A percentile compares a stretch with the other conserved stretches of the same genome.
Conservation (phyloP, 2,113 vertebrate genomes). For the human (Homo sapiens) region DNA sequence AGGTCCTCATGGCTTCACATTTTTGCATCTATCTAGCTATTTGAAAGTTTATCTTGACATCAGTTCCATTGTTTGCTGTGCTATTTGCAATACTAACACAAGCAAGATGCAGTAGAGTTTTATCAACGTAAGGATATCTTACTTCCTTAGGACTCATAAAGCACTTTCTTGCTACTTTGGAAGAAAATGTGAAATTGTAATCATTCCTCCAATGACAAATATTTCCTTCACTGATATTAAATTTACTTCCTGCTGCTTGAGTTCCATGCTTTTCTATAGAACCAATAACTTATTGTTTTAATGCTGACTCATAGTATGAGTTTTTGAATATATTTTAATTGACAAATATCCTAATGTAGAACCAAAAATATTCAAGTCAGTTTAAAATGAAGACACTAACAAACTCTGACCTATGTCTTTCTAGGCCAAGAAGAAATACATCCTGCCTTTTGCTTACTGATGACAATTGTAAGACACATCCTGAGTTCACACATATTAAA, state of each 20-base stretch:
- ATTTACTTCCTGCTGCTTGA: not conserved
- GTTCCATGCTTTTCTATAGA: not conserved
- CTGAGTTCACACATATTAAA: not conserved
- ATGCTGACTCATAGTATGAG: not conserved
- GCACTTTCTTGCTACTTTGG: not conserved
- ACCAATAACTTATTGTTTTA: not conserved
- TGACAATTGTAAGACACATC: not conserved
- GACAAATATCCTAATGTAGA: not conserved
- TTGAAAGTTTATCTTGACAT: not conserved
- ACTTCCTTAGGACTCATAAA: not conserved
- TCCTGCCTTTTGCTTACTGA: not conserved
- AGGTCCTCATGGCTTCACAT: not conserved
- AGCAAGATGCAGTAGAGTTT: not conserved
- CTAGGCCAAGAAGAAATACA: not conserved
- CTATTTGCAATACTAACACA: not conserved
- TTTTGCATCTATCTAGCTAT: not conserved
- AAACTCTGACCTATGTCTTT: not conserved
- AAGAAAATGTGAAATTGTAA: not conserved
- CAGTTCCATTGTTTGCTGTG: not conserved
- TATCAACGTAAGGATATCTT: not conserved
- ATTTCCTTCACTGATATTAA: not conserved
- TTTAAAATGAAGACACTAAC: not conserved
- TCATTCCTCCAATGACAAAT: not conserved
- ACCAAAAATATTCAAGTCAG: not conserved
- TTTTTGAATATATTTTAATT: not conserved